These are phyloP conservation scores for Metalampra italica DNA, from an alignment of 2,888 invertebrate species.

Conservation along the genomic window DNA sequence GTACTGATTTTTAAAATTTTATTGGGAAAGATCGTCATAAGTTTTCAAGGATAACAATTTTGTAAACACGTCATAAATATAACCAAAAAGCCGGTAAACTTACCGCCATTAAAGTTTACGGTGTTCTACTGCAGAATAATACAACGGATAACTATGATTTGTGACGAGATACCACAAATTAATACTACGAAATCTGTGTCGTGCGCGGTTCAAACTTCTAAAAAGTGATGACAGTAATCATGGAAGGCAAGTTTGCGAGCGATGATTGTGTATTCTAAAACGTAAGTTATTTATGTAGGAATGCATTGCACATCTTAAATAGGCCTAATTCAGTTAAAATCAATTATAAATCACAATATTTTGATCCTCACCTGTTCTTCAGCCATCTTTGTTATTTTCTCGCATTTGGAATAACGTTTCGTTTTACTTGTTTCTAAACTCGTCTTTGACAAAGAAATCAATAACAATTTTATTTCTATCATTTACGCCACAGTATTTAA, in stretches of 20 bases:
- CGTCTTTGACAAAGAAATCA: too few species aligned
- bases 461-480: too few species aligned
- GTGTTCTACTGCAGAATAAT: neutral
- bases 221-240: neutral
- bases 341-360: slow-evolving; percentile 56
- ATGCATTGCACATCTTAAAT: slow-evolving; percentile 6
- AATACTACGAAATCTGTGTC: neutral
- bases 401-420: slow-evolving; percentile 67
- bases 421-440: slow-evolving; percentile 17
- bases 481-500: too few species aligned
- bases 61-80: slow-evolving; percentile 49
- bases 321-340: slow-evolving; percentile 55
- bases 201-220: neutral
- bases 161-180: neutral
- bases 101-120: neutral
- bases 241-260: neutral
- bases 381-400: slow-evolving; percentile 84
- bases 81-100: slow-evolving; percentile 63
- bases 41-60: slow-evolving; percentile 2
- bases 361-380: slow-evolving; percentile 86
- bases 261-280: slow-evolving; percentile 11
- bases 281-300: neutral
- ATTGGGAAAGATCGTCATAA: neutral
- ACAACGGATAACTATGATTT: neutral
- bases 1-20: too few species aligned